Evolutionary conservation across 2,113 vertebrate species (phyloP), one percentile per base, ranked within the genome.

Genomic region (Sturnira hondurensis): DNA sequence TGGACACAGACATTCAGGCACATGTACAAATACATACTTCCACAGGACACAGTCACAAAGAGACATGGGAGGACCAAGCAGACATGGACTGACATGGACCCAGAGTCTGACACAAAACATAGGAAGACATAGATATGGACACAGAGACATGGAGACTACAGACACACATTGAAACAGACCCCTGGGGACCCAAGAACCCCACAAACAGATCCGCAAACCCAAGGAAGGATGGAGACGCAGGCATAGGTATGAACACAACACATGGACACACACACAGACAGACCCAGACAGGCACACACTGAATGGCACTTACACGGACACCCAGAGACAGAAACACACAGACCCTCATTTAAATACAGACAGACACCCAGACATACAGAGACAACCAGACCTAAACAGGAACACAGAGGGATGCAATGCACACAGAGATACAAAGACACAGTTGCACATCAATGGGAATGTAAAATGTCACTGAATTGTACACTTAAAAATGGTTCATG

Each of bases 401-500:
- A 54, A 86, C 1, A 91, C 14, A 38, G 11, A 65, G 17, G 93
- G 73, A 89, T 2, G 41, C 7, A 91, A 78, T 20, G 47, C 84
- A 92, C 31, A 87, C 13, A 85, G 38, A 67, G 56, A 63, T 38
- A 65, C 0, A 36, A 43, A 87, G 24, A 76, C 12, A 24, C 26
- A 61, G 77, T 5, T 93, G 54, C 16, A 67, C 36, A 86, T 63
- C 28, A 91, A 45, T 43, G 0, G 84, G 52, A 86, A 85, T 73
- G n/a, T 77, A 96, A 91, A 56, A 92, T 93, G 52, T 10, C 71
- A 95, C 45, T 73, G 41, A 96, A 83, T 4, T 56, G 3, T 76
- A 92, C 2, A 74, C 45, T 80, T 54, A 81, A 86, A 94, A 94
- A 90, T 28, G 15, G 14, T 58, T 93, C 91, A 47, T 58, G 78